phyloP scores from a whole-genome alignment of 2,113 vertebrate species.

The Tapirus terrestris region DNA sequence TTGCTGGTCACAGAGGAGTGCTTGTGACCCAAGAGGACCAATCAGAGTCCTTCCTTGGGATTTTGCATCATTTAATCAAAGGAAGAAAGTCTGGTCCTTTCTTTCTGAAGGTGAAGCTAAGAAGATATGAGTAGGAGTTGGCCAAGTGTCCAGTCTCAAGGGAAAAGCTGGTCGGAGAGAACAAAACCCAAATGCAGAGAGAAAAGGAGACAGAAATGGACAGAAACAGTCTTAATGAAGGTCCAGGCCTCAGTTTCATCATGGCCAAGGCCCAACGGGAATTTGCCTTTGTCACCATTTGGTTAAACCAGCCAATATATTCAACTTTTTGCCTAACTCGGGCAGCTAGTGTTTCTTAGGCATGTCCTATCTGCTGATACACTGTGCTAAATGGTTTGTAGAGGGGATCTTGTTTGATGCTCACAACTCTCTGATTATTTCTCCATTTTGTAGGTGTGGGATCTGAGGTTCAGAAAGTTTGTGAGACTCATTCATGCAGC shows the following conservation, averaged over 20 bases:
- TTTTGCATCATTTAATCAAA: not conserved
- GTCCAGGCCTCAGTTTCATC: not conserved
- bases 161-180: not conserved
- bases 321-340: not conserved
- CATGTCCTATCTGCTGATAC: too few relatives aligned
- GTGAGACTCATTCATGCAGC: not conserved
- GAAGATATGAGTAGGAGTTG: not conserved
- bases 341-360: not conserved
- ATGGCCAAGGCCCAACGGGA: not conserved
- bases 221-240: not conserved
- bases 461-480: not conserved
- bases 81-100: not conserved
- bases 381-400: not conserved
- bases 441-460: not conserved
- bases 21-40: not conserved
- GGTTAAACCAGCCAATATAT: not conserved
- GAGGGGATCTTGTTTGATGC: not conserved
- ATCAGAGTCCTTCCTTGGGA: not conserved
- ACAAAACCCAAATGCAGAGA: not conserved
- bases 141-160: not conserved
- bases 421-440: not conserved
- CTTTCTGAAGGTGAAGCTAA: not conserved
- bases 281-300: not conserved
- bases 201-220: not conserved
- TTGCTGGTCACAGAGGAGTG: not conserved